Conservation (phyloP, 2,797 vertebrate genomes). For the Pangasius sanitwongsei region DNA sequence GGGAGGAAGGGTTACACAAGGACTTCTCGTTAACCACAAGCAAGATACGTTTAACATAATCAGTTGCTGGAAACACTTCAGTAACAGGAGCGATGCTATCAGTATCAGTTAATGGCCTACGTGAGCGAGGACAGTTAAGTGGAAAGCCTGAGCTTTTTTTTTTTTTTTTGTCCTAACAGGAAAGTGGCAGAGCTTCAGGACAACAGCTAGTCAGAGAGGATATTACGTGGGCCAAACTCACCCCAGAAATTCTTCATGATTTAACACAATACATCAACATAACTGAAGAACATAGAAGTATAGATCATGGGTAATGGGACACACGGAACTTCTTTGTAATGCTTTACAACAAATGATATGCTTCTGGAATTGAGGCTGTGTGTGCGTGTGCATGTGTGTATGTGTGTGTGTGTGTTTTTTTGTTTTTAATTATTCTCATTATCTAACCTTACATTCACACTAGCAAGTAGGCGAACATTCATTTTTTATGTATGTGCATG, state of each 20-base stretch:
- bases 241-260: not conserved
- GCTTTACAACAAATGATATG: conserved; percentile 2
- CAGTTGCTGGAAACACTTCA: not conserved
- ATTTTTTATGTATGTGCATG: not conserved
- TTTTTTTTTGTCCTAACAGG: not conserved
- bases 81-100: conserved; percentile 31
- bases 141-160: not conserved
- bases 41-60: conserved; percentile 36
- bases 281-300: not conserved
- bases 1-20: conserved; percentile 24
- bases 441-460: not conserved
- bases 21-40: conserved; percentile 31
- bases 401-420: not conserved
- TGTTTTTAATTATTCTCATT: not conserved
- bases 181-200: not conserved
- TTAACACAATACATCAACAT: not conserved
- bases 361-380: not conserved
- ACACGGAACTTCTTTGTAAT: not conserved
- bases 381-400: not conserved
- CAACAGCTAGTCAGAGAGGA: not conserved
- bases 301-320: not conserved
- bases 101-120: conserved; percentile 16
- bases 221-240: not conserved
- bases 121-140: conserved; percentile 1
- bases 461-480: not conserved